A percentile compares a stretch with the other conserved stretches of the same genome.
These are phyloP conservation scores for Hyla sarda DNA, from an alignment of 2,113 vertebrate genomes.

Conservation along the genomic window DNA sequence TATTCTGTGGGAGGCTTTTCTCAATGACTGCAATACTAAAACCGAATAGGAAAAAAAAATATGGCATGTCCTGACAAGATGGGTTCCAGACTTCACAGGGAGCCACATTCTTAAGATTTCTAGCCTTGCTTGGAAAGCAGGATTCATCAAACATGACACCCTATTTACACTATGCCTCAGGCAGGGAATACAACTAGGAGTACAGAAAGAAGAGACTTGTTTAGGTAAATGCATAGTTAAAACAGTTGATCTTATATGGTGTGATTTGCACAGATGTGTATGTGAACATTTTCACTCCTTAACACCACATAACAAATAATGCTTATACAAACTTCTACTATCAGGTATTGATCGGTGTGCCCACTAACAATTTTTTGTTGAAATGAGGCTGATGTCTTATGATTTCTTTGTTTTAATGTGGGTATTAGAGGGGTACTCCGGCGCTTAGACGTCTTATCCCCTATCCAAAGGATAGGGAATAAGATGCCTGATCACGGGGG, in stretches of 20 bases:
- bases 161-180: slow-evolving; percentile 38
- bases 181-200: not conserved
- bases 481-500: too few species aligned
- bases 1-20: not conserved
- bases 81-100: slow-evolving; percentile 33
- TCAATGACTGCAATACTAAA: not conserved
- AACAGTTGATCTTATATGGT: slow-evolving; percentile 27
- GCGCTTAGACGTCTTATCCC: too few species aligned
- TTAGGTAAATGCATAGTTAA: not conserved
- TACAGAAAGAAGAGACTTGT: not conserved
- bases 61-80: slow-evolving; percentile 52
- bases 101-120: slow-evolving; percentile 47
- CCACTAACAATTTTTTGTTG: not conserved
- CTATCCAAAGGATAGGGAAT: too few species aligned
- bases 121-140: slow-evolving; percentile 43
- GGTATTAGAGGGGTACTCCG: too few species aligned
- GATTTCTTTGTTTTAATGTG: not conserved
- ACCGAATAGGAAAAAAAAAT: not conserved
- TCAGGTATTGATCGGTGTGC: not conserved
- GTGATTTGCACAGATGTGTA: slow-evolving; percentile 1
- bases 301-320: not conserved
- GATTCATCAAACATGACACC: slow-evolving; percentile 40
- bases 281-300: not conserved
- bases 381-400: too few species aligned
- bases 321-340: not conserved